phyloP scores from a whole-genome alignment of 1,140 invertebrate species.

The silkworm (Bombyx mori) region DNA sequence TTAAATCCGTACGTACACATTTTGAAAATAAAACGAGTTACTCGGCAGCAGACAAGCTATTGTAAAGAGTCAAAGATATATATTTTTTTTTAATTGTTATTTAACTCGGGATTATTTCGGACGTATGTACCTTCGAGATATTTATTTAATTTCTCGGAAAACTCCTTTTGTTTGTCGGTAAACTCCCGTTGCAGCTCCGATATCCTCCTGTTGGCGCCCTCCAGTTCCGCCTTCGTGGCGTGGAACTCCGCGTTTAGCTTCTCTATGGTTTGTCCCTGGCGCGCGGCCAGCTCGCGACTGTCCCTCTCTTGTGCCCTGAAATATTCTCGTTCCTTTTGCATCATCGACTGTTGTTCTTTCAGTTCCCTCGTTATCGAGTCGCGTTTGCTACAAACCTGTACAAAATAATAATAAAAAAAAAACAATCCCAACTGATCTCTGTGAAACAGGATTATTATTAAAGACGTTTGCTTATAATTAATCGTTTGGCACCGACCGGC shows the following conservation, averaged over 20 bases:
- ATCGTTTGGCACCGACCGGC: too few species aligned
- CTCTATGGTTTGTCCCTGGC: slow-evolving; percentile 51
- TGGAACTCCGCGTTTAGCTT: slow-evolving; percentile 40
- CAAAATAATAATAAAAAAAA: too few species aligned
- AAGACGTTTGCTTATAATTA: too few species aligned
- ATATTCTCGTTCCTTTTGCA: slow-evolving; percentile 46
- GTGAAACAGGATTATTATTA: too few species aligned
- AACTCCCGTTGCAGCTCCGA: slow-evolving; percentile 59
- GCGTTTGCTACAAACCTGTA: slow-evolving; percentile 48
- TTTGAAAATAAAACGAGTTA: not conserved
- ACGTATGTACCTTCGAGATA: slow-evolving; percentile 45
- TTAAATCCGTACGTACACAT: not conserved
- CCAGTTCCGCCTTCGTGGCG: slow-evolving; percentile 41
- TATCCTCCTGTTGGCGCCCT: slow-evolving; percentile 59
- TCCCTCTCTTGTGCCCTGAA: slow-evolving; percentile 53
- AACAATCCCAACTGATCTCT: too few species aligned
- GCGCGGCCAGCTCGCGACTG: slow-evolving; percentile 48
- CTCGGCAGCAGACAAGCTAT: not conserved
- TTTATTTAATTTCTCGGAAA: slow-evolving; percentile 54
- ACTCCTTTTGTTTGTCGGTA: slow-evolving; percentile 59
- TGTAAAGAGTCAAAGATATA: not conserved
- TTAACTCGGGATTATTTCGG: not conserved
- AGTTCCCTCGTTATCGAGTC: slow-evolving; percentile 47
- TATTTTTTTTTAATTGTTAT: too few species aligned
- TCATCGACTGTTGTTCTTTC: slow-evolving; percentile 46